Conservation (phyloP, 2,888 invertebrate genomes). For the Liodrosophila aerea region DNA sequence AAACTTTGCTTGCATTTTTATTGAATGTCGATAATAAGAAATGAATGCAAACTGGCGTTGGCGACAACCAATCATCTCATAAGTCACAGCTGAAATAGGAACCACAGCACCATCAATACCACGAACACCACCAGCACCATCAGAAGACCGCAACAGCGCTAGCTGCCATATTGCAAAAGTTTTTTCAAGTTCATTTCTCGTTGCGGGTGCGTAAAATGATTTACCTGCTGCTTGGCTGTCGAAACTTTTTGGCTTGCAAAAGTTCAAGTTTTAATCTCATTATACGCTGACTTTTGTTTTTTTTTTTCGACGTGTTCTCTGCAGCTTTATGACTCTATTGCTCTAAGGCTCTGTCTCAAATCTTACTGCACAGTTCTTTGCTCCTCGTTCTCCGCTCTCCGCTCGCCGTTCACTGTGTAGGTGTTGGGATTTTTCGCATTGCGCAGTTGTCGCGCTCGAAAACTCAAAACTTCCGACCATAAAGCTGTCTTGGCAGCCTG, state of each 20-base stretch:
- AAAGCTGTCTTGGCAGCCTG: constrained; percentile 65
- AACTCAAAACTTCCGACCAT: constrained; percentile 58
- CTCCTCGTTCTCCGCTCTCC: not conserved
- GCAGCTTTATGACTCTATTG: constrained; percentile 18
- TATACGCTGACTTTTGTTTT: constrained; percentile 75
- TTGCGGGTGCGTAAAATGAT: constrained; percentile 75
- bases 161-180: constrained; percentile 71
- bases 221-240: constrained; percentile 72
- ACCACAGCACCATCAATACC: not conserved
- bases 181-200: constrained; percentile 65
- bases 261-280: constrained; percentile 78
- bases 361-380: not conserved
- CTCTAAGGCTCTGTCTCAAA: constrained; percentile 1
- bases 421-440: constrained; percentile 63
- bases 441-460: constrained; percentile 66
- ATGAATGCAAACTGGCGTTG: constrained; percentile 64
- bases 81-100: constrained; percentile 31
- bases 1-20: constrained; percentile 65
- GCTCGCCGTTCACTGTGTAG: constrained; percentile 26
- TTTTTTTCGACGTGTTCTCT: constrained; percentile 36
- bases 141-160: constrained; percentile 26
- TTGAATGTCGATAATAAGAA: constrained; percentile 72
- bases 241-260: constrained; percentile 70
- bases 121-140: not conserved
- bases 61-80: constrained; percentile 33